Evolutionary conservation across 2,797 vertebrate genomes (phyloP).

Genomic region (Siniperca undulata): DNA sequence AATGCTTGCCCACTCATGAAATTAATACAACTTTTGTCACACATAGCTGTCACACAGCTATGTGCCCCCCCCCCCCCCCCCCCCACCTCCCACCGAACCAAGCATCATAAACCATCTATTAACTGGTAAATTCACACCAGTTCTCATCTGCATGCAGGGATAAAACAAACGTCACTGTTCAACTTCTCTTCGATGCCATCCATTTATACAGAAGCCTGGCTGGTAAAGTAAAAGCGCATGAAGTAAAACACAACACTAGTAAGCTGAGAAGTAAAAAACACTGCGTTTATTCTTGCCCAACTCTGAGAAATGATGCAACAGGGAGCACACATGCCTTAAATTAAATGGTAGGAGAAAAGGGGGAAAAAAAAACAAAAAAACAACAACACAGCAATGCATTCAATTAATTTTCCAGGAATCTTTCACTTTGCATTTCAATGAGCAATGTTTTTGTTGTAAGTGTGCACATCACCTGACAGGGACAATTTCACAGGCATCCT

Average conservation of each 20-base stretch:
- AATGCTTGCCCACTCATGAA: slow-evolving; percentile 43
- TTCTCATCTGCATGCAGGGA: slow-evolving; percentile 1
- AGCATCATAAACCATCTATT: slow-evolving; percentile 3
- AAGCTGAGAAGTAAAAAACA: slow-evolving; percentile 35
- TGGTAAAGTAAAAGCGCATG: slow-evolving; percentile 7
- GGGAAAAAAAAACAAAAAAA: background rate
- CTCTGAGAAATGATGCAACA: slow-evolving; percentile 66
- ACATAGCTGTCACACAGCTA: background rate
- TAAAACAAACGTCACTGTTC: slow-evolving; percentile 16
- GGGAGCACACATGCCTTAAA: slow-evolving; percentile 50
- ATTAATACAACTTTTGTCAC: slow-evolving; percentile 49
- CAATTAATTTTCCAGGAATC: slow-evolving; percentile 68
- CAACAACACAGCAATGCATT: slow-evolving; percentile 40
- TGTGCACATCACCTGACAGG: slow-evolving; percentile 27
- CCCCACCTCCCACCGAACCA: background rate
- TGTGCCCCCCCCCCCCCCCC: background rate
- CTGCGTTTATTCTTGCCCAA: slow-evolving; percentile 55
- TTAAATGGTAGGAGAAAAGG: background rate
- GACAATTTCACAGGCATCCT: slow-evolving; percentile 1
- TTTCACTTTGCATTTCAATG: slow-evolving; percentile 42
- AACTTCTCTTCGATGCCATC: background rate
- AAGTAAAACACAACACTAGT: slow-evolving; percentile 44
- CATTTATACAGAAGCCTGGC: background rate
- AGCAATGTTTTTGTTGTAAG: slow-evolving; percentile 29
- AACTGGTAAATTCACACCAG: slow-evolving; percentile 36